Conservation (phyloP, 2,113 vertebrate species). For the Psophia crepitans region DNA sequence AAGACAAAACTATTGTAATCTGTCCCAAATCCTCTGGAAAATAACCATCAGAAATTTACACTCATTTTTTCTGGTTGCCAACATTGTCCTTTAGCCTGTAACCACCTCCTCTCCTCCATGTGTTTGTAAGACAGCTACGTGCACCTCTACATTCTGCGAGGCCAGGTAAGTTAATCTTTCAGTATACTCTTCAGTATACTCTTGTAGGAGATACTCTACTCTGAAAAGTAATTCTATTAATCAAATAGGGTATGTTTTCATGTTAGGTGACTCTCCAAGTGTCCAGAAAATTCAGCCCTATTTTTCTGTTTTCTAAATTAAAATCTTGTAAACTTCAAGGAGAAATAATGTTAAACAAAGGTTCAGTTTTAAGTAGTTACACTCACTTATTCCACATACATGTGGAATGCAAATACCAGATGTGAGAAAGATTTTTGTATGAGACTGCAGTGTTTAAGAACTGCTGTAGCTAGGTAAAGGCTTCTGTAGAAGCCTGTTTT, state of each 20-base stretch:
- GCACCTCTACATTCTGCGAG: not conserved
- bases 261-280: not conserved
- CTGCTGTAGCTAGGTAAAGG: not conserved
- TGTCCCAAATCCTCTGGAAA: not conserved
- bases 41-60: not conserved
- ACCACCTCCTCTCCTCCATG: not conserved
- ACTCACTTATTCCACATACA: not conserved
- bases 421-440: not conserved
- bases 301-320: not conserved
- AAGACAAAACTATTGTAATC: not conserved
- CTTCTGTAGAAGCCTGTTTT: not conserved
- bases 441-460: not conserved
- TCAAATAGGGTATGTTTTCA: not conserved
- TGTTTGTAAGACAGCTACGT: not conserved
- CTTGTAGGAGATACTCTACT: not conserved
- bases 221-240: not conserved
- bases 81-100: not conserved
- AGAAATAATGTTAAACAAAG: not conserved
- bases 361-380: not conserved
- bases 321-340: not conserved
- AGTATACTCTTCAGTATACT: not conserved
- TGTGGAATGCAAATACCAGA: not conserved
- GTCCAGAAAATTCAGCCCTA: not conserved
- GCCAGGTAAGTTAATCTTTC: not conserved
- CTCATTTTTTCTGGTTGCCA: not conserved